Evolutionary conservation across 2,797 vertebrate species (phyloP).

Genomic region (Enteromius mattozi): DNA sequence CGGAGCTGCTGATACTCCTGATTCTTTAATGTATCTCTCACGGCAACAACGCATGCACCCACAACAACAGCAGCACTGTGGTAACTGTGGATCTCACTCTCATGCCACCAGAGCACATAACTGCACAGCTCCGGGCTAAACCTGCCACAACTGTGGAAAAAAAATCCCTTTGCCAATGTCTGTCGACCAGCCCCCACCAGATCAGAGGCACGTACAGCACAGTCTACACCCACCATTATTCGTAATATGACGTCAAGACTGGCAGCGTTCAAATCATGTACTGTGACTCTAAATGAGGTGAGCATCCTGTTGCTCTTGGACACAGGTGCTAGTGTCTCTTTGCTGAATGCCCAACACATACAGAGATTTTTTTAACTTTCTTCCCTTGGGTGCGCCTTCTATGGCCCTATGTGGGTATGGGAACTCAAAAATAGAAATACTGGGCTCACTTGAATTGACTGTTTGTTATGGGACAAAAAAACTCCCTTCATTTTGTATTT

Average conservation of each 20-base stretch:
- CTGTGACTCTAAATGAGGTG: background rate
- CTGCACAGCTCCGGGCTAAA: too few species aligned
- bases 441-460: background rate
- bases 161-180: too few species aligned
- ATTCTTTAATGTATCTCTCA: too few species aligned
- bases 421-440: slow-evolving; percentile 12
- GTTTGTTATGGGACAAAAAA: background rate
- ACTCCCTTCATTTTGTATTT: background rate
- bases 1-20: too few species aligned
- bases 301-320: background rate
- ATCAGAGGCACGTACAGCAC: too few species aligned
- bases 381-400: background rate
- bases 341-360: background rate
- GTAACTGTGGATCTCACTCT: too few species aligned
- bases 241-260: too few species aligned
- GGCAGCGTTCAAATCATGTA: background rate
- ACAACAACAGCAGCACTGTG: too few species aligned
- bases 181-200: too few species aligned
- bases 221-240: too few species aligned
- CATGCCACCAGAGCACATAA: background rate
- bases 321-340: background rate
- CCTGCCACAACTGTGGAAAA: too few species aligned
- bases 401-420: slow-evolving; percentile 11
- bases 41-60: too few species aligned
- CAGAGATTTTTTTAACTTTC: background rate